These are phyloP conservation scores for Nothocercus nigrocapillus DNA, from an alignment of 2,113 vertebrate genomes.

Conservation along the genomic window DNA sequence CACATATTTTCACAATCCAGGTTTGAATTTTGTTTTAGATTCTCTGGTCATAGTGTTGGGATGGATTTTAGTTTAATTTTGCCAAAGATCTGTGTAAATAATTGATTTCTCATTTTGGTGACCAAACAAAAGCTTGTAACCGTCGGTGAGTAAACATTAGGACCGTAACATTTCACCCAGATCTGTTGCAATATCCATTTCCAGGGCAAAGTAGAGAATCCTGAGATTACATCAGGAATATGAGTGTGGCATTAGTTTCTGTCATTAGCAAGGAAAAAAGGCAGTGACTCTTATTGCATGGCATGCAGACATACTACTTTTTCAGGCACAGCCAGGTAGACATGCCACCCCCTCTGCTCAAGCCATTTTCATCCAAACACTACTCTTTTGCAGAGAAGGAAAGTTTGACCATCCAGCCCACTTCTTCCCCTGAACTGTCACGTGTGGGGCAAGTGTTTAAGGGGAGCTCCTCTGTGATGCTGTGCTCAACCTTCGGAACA, in stretches of 20 bases:
- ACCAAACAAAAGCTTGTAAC: background rate
- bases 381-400: background rate
- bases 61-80: background rate
- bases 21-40: background rate
- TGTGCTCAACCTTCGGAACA: background rate
- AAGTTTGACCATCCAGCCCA: background rate
- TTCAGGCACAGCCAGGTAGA: background rate
- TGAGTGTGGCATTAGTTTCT: background rate
- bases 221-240: background rate
- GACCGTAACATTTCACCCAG: background rate
- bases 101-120: background rate
- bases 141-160: background rate
- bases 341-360: background rate
- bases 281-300: background rate
- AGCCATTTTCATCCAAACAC: background rate
- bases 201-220: background rate
- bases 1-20: background rate
- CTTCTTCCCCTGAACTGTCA: background rate
- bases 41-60: background rate
- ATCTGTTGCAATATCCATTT: background rate
- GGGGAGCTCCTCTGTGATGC: background rate
- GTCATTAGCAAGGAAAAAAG: background rate
- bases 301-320: background rate
- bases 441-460: accelerated
- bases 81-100: background rate